Base-by-base conservation (phyloP, 35 echinoderm and acorn worm species). In the Apostichopus californicus region DNA sequence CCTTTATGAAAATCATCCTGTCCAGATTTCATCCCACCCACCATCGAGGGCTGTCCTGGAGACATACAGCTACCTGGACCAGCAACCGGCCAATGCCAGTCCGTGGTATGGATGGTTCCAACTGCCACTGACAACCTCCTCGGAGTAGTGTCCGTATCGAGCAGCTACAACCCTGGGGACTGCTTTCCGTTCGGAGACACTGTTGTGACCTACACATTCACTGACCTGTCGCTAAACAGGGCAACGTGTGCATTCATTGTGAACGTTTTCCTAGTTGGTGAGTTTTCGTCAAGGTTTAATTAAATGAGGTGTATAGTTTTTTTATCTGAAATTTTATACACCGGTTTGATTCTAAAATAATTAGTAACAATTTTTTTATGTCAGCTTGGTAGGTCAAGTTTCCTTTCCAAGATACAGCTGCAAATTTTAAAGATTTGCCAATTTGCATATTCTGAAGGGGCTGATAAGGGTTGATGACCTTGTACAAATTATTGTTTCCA, bases 231-330 rank as follows among this genome's bases (percentile, higher is more conserved):
- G 60, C 70, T 21, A 28, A 93, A 93, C 28, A 60, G 17, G 8
- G 92, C 85, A 1, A 90, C 58, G 2, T 93, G 92, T 55, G 77
- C 26, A 63, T 93, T 93, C 77, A 89, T 54, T 17, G 57, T 93
- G n/a, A 11, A 14, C 8, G 21, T 89, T 22, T 65, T 72, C 72
- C 6, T 68, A 10, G 13, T 72, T 52, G 86, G 86, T 89, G 86
- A 55, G 15, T 22, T 61, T 61, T 61, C 58, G 3, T 9, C 7
- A 61, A 0, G 8, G 12, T 9, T 9, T 61, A 8, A 61, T 61
- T 9, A 61, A 61, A 61, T 61, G 7, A 61, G 12, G 0, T 9
- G 58, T 61, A 12, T 1, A 61, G n/a, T 2, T 61, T 61, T 46
- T 46, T 46, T 46, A 46, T 46, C 34, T 46, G 2, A 46, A 46